A percentile compares a stretch with the other conserved stretches of the same genome.
Evolutionary conservation across 2,888 invertebrate species (phyloP).

Genomic region (Lycophotia porphyrea): DNA sequence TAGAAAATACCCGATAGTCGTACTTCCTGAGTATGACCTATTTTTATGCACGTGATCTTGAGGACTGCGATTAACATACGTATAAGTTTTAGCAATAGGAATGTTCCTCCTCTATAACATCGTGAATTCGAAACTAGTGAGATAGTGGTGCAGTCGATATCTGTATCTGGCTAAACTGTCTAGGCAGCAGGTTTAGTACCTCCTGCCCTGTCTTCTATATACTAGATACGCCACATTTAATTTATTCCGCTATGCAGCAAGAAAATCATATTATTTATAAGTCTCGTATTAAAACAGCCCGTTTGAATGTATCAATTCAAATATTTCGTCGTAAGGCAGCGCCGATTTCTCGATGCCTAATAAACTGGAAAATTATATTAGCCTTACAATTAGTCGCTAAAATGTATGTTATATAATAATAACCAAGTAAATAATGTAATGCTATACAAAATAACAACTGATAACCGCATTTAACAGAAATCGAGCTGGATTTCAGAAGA

Average conservation of each 20-base stretch:
- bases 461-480: conserved; percentile 49
- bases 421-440: conserved; percentile 22
- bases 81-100: conserved; percentile 42
- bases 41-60: conserved; percentile 33
- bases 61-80: conserved; percentile 11
- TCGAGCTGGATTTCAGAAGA: conserved; percentile 50
- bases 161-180: conserved; percentile 63
- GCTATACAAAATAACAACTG: conserved; percentile 36
- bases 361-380: neutral
- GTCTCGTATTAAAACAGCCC: conserved; percentile 2
- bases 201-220: conserved; percentile 54
- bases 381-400: conserved; percentile 3
- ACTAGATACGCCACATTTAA: conserved; percentile 56
- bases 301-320: conserved; percentile 1
- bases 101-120: conserved; percentile 36
- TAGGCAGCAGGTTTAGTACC: conserved; percentile 63
- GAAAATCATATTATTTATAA: conserved; percentile 45
- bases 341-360: conserved; percentile 2
- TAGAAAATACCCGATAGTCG: conserved; percentile 45
- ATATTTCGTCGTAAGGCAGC: conserved; percentile 5
- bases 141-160: conserved; percentile 63
- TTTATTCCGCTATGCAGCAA: conserved; percentile 54
- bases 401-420: conserved; percentile 15
- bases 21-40: conserved; percentile 46
- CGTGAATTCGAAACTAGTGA: conserved; percentile 48